A percentile compares a stretch with the other conserved stretches of the same genome.
Conservation (phyloP, 2,888 invertebrate genomes). For the Brachycybe producta region DNA sequence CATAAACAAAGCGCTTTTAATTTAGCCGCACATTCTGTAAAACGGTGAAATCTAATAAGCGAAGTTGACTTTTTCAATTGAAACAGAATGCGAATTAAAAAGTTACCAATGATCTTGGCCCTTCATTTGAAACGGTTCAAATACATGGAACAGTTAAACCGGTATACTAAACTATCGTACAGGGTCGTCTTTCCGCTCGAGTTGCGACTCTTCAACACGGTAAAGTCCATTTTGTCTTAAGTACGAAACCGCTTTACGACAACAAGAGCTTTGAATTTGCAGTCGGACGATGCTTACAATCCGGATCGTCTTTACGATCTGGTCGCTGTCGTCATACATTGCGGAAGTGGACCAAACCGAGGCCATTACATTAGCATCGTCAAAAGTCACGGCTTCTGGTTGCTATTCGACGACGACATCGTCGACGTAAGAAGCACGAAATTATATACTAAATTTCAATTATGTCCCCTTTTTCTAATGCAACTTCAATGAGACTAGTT, state of each 20-base stretch:
- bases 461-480: neutral
- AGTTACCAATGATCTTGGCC: constrained; percentile 92
- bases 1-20: too few relatives aligned
- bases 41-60: too few relatives aligned
- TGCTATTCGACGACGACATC: constrained; percentile 99
- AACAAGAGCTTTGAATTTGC: constrained; percentile 26
- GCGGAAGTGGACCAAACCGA: constrained; percentile 96
- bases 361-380: constrained; percentile 99
- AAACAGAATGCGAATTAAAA: constrained; percentile 95
- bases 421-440: constrained; percentile 73
- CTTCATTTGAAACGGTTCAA: constrained; percentile 94
- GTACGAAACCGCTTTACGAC: neutral
- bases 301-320: constrained; percentile 96
- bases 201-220: constrained; percentile 91
- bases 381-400: constrained; percentile 98
- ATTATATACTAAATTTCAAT: constrained; percentile 27
- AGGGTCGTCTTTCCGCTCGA: constrained; percentile 98
- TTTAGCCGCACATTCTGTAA: too few relatives aligned
- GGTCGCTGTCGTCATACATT: constrained; percentile 98
- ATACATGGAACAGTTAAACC: constrained; percentile 95
- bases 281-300: constrained; percentile 97
- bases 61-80: too few relatives aligned
- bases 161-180: constrained; percentile 98
- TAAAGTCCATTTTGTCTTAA: constrained; percentile 37
- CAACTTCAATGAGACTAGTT: too few relatives aligned